Evolutionary conservation across 37 sponge, comb jelly and placozoan species (phyloP), one percentile per base, ranked within the genome.

Genomic region (Halichondria panicea): DNA sequence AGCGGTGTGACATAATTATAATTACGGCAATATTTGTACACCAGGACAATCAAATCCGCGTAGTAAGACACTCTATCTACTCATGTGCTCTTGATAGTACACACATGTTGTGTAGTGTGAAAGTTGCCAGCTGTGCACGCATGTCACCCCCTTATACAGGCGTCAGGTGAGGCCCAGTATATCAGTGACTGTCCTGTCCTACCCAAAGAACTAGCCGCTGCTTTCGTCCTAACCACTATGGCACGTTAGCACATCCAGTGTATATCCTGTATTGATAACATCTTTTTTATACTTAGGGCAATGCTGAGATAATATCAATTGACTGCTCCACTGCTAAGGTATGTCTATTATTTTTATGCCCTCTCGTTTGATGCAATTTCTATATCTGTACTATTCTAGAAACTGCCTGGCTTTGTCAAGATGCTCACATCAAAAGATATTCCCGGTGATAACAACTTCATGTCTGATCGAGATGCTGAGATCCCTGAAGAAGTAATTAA

Each of bases 91-190:
- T 22, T n/a, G n/a, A n/a, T n/a, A n/a, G n/a, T n/a, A n/a, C n/a
- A n/a, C n/a, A n/a, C n/a, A n/a, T n/a, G n/a, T n/a, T n/a, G n/a
- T n/a, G n/a, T n/a, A n/a, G n/a, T n/a, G n/a, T n/a, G n/a, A n/a
- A n/a, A n/a, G n/a, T n/a, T n/a, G n/a, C n/a, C n/a, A n/a, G n/a
- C n/a, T n/a, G n/a, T n/a, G n/a, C n/a, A n/a, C n/a, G n/a, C n/a
- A n/a, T n/a, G n/a, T n/a, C n/a, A n/a, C n/a, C 67, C 70, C 22
- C 35, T 76, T 58, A 1, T 4, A n/a, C n/a, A 92, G 85, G 76
- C 93, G 3, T 87, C 93, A 40, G 93, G 93, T 28, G 88, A 92
- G 63, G 93, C 93, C 18, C 54, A 83, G 73, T 92, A 92, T 52
- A 79, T 84, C 33, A 87, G 78, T 68, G 93, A 92, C 34, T 54